Evolutionary conservation across 2,888 invertebrate species (phyloP), one percentile per base, ranked within the genome.

Genomic region (Clostera curtula): DNA sequence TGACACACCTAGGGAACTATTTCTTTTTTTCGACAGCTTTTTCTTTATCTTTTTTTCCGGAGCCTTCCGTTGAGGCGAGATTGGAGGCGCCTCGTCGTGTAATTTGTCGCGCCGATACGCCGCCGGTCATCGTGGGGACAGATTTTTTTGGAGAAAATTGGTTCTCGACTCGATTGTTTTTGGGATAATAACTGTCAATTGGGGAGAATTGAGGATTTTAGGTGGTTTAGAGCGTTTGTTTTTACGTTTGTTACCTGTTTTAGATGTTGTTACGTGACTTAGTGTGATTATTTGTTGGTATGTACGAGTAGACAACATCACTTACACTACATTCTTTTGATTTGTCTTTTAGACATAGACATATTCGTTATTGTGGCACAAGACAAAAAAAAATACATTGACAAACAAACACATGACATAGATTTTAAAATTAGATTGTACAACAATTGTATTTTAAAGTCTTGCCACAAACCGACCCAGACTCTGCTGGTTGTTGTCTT

Each of bases 1-100:
- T 74, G 70, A 76, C 74, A 73, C 67, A 69, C 62, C 54, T 45
- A 52, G 57, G 48, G 45, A 66, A 59, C 58, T 58, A 61, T 67
- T 65, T 51, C 27, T 51, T 56, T 63, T 60, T 55, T 51, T 48
- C 15, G n/a, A n/a, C n/a, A n/a, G 9, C 22, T 25, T 22, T 21
- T 25, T 49, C 45, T 40, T 40, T 33, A 19, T 21, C 21, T 42
- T 49, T 49, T 49, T 49, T 49, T 36, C 43, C 47, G 52, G 36
- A 40, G 36, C 43, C 39, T 50, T 49, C 48, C 48, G 47, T 42
- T 22, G 49, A 57, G 56, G 61, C 57, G 67, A 64, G 67, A 68
- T 66, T 60, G 52, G 36, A 60, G 66, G 68, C 72, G 70, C 71
- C 71, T 58, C 45, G 50, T 44, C 44, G 56, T 67, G 55, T 73